phyloP scores from a whole-genome alignment of 2,113 vertebrate species.

The Salvelinus sp. region DNA sequence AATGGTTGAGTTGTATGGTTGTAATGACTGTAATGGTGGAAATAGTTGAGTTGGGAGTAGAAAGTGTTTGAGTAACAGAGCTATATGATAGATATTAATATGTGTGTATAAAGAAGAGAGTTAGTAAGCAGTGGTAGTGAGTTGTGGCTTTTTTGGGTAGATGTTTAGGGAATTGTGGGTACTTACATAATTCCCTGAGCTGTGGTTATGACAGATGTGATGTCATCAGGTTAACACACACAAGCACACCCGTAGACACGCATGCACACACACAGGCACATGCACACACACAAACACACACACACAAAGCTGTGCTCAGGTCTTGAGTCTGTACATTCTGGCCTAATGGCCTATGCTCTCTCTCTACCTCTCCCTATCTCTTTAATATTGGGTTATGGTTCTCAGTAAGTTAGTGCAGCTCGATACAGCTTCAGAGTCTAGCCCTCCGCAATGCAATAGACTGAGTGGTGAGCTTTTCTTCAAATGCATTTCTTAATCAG shows the following conservation, averaged over 20 bases:
- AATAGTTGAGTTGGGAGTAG: neutral
- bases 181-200: slow-evolving; percentile 22
- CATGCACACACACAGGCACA: neutral
- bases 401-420: slow-evolving; percentile 65
- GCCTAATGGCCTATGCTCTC: neutral
- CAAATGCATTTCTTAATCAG: slow-evolving; percentile 75
- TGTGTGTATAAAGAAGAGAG: neutral
- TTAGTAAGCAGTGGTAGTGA: slow-evolving; percentile 3
- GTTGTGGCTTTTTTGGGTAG: slow-evolving; percentile 33
- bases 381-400: slow-evolving; percentile 64
- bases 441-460: slow-evolving; percentile 71
- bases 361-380: slow-evolving; percentile 16
- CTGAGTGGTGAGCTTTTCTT: slow-evolving; percentile 73
- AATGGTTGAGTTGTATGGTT: too few relatives aligned
- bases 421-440: slow-evolving; percentile 67
- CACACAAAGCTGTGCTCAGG: neutral
- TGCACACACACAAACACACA: too few relatives aligned
- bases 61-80: neutral
- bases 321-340: neutral
- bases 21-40: neutral
- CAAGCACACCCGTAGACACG: slow-evolving; percentile 6
- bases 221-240: slow-evolving; percentile 9
- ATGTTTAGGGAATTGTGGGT: slow-evolving; percentile 30
- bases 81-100: neutral
- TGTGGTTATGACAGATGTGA: slow-evolving; percentile 27